Conservation (phyloP, 2,113 vertebrate genomes). For the Marcusenius ussheri region DNA sequence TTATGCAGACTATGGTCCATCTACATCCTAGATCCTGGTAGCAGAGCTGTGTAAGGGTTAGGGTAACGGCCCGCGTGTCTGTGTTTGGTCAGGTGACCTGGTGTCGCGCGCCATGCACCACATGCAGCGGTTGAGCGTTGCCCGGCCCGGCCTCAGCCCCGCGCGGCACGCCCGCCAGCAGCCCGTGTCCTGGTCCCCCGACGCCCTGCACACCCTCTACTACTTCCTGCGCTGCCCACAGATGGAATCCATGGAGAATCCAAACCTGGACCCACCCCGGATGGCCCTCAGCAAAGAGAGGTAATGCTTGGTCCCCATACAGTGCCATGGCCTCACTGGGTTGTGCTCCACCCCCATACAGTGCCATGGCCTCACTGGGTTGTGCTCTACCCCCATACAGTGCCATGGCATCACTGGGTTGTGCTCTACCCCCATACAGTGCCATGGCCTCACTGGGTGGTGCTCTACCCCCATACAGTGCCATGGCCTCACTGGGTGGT, state of each 20-base stretch:
- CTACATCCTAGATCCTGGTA: neutral
- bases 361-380: neutral
- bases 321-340: neutral
- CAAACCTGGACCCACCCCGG: conserved; percentile 92
- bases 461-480: neutral
- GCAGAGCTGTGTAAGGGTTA: neutral
- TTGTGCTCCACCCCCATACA: neutral
- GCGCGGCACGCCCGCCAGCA: conserved; percentile 77
- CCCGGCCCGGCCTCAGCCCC: conserved; percentile 79
- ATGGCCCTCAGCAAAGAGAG: conserved; percentile 93
- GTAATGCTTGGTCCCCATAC: conserved; percentile 48
- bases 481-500: neutral
- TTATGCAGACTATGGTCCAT: neutral
- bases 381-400: neutral
- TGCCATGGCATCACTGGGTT: neutral
- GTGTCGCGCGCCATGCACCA: conserved; percentile 97
- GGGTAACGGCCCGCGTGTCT: neutral
- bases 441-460: too few relatives aligned
- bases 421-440: neutral
- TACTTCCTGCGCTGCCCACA: conserved; percentile 97
- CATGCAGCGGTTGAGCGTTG: conserved; percentile 81
- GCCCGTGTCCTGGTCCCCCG: conserved; percentile 88
- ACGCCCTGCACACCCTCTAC: conserved; percentile 95
- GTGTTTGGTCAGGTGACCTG: conserved; percentile 73
- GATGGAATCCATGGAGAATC: conserved; percentile 99